Evolutionary conservation across 2,888 invertebrate species (phyloP), one percentile per base, ranked within the genome.

Genomic region (Orchesella flavescens): DNA sequence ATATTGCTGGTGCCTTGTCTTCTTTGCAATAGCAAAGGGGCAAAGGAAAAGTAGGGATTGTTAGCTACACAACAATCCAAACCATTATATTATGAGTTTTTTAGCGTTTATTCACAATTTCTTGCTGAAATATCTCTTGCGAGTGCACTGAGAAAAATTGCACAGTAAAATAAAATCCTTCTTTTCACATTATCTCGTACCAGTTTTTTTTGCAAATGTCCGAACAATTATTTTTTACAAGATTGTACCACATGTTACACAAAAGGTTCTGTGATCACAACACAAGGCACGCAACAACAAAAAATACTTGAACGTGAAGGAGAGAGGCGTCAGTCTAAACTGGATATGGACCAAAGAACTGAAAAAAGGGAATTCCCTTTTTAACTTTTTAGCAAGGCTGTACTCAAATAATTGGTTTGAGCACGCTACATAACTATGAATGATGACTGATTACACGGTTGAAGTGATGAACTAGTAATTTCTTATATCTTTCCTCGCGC

Each of bases 311-410:
- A 10, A 17, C 57, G 19, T 19, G 19, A 34, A 44, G 10, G 34
- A 57, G 53, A 49, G 3, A 72, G 80, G 80, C 80, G 80, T 57
- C 73, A 68, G 80, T 61, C 65, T n/a, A 55, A 65, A 34, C 17
- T 34, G 53, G 53, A 23, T 57, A 65, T 80, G 53, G 46, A 59
- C 24, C 4, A 66, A 73, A 73, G 23, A 23, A 46, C 23, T 55
- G 44, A 24, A 17, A 59, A 23, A 53, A 55, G 59, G 66, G 34
- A 17, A 61, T n/a, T 34, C 23, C 15, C 55, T 44, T 19, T 57
- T 55, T 19, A 55, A 53, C n/a, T 57, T 17, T 19, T 57, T 57
- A 57, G n/a, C 10, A 57, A 57, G 24, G 61, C 12, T 57, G 57
- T 57, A 57, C 17, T 3, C 57, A 65, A 66, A 17, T 71, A 79